Evolutionary conservation across 2,888 invertebrate genomes (phyloP).

Genomic region (Rhimphoctona megacephalus): DNA sequence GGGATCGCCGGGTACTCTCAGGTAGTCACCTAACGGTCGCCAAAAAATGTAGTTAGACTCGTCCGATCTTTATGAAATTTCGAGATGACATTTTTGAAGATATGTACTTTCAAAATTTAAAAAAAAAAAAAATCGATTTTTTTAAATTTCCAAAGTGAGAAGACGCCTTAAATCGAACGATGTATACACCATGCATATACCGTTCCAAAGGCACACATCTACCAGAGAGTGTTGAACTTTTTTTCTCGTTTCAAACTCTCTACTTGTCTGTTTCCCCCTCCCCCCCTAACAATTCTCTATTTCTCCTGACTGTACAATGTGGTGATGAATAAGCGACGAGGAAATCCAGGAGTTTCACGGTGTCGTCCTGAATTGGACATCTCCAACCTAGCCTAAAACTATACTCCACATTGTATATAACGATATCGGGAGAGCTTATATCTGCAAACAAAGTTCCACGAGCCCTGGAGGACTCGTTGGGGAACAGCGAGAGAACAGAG

Average conservation of each 20-base stretch:
- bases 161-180: conserved; percentile 1
- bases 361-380: conserved; percentile 38
- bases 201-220: background rate
- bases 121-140: too few relatives aligned
- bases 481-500: conserved; percentile 13
- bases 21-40: too few relatives aligned
- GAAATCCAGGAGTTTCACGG: conserved; percentile 51
- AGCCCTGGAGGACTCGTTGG: conserved; percentile 62
- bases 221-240: conserved; percentile 20
- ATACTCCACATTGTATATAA: conserved; percentile 9
- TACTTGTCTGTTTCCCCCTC: background rate
- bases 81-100: too few relatives aligned
- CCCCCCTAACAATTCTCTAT: background rate
- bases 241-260: background rate
- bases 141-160: too few relatives aligned
- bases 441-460: conserved; percentile 51
- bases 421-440: conserved; percentile 22
- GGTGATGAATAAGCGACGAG: conserved; percentile 61
- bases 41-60: too few relatives aligned
- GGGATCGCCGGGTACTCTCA: too few relatives aligned
- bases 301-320: conserved; percentile 9
- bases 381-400: conserved; percentile 41
- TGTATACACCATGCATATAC: background rate
- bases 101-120: too few relatives aligned
- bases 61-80: too few relatives aligned